These are phyloP conservation scores for Cardiocondyla obscurior DNA, from an alignment of 1,140 invertebrate genomes.

Conservation along the genomic window DNA sequence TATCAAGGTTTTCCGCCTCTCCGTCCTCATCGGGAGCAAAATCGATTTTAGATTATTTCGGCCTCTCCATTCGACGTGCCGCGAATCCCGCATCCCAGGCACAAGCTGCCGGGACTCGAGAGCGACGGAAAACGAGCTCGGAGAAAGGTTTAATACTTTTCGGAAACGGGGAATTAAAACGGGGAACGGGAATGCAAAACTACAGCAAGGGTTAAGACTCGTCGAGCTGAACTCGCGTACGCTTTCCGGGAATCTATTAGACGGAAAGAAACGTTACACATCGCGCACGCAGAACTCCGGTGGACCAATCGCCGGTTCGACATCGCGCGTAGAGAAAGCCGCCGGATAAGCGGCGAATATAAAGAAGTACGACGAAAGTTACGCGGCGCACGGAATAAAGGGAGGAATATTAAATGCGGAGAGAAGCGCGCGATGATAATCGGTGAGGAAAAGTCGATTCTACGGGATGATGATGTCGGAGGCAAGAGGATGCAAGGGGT, in stretches of 20 bases:
- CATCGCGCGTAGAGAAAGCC: not conserved
- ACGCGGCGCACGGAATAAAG: not conserved
- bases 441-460: conserved; percentile 30
- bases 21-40: not conserved
- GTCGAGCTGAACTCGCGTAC: not conserved
- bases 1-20: not conserved
- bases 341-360: conserved; percentile 35
- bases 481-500: conserved; percentile 44
- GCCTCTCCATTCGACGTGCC: not conserved
- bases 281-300: not conserved
- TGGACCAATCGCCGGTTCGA: conserved; percentile 17
- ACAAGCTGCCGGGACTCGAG: not conserved
- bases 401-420: conserved; percentile 11
- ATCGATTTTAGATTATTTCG: not conserved
- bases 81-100: not conserved
- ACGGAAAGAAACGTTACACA: not conserved
- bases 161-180: not conserved
- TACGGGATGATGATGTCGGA: conserved; percentile 1
- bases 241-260: conserved; percentile 6
- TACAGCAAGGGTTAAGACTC: not conserved
- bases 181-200: not conserved
- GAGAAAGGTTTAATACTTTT: not conserved
- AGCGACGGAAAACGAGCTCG: not conserved
- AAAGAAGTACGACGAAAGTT: conserved; percentile 15
- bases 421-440: conserved; percentile 13